Evolutionary conservation across 2,888 invertebrate species (phyloP), one percentile per base, ranked within the genome.

Genomic region (Drosophila falleni): DNA sequence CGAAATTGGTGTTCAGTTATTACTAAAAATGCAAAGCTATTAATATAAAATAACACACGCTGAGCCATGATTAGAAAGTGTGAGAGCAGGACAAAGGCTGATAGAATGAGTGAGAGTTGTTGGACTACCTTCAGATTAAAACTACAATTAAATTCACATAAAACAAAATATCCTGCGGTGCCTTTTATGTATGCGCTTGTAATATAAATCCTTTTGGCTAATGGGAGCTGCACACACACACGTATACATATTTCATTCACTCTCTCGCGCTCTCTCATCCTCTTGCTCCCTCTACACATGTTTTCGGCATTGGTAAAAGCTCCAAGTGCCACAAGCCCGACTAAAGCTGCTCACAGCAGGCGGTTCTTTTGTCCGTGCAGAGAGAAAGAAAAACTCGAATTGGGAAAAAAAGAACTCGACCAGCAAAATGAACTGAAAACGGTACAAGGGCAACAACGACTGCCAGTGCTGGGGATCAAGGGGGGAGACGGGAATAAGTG

Each of bases 111-210:
- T 19, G 35, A 15, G 10, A 37, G 61, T 47, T 58, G 51, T 54
- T 58, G 62, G 61, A 59, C 54, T 64, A 69, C 66, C 65, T 74
- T 67, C 66, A 81, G 81, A 80, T 88, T 88, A 88, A 85, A 89
- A 88, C 79, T 87, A 89, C 89, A 90, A 90, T 89, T 90, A 90
- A 90, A 89, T 88, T 87, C 89, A 76, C 85, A 90, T 89, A 87
- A 89, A 90, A 87, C 78, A 83, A 83, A 83, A 89, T 89, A 89
- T 89, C 89, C 85, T 90, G 83, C 81, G 83, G 90, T 81, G 82
- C 71, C 78, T 75, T 81, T 87, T 84, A 74, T 86, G 71, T 81
- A 71, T 69, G 71, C 74, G 75, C 78, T 86, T 80, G 86, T 87
- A 85, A 85, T 81, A 85, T 86, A 87, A 86, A 81, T 87, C 88